phyloP scores from a whole-genome alignment of 2,797 vertebrate species.

The Capromys pilorides region DNA sequence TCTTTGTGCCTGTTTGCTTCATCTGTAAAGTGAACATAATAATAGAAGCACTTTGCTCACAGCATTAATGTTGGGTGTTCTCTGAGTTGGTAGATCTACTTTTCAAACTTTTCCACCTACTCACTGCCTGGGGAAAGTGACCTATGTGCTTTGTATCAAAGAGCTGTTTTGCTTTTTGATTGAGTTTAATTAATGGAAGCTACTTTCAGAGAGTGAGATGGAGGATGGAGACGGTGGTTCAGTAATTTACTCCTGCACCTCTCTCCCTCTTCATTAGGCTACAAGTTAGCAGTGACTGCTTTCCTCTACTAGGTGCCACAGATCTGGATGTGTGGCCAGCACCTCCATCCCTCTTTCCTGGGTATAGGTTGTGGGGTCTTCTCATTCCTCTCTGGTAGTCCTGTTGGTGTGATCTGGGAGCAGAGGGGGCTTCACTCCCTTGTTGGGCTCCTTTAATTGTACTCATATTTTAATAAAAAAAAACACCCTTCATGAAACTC shows the following conservation, averaged over 20 bases:
- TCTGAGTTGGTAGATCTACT: neutral
- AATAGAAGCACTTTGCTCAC: neutral
- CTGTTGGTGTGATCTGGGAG: neutral
- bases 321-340: neutral
- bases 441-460: neutral
- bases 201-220: neutral
- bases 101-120: neutral
- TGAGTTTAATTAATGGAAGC: neutral
- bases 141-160: neutral
- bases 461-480: neutral
- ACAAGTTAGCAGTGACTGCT: neutral
- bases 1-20: neutral
- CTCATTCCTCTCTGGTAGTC: neutral
- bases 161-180: neutral
- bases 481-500: neutral
- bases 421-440: neutral
- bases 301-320: neutral
- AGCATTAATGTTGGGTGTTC: neutral
- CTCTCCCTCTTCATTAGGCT: neutral
- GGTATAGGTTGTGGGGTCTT: neutral
- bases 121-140: neutral
- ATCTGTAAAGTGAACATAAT: neutral
- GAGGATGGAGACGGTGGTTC: neutral
- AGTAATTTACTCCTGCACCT: neutral
- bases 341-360: neutral